Percentiles rank a stretch among this genome's conserved stretches.
Conservation (phyloP, 2,797 vertebrate species). For the Pseudotriccus pelzelni region DNA sequence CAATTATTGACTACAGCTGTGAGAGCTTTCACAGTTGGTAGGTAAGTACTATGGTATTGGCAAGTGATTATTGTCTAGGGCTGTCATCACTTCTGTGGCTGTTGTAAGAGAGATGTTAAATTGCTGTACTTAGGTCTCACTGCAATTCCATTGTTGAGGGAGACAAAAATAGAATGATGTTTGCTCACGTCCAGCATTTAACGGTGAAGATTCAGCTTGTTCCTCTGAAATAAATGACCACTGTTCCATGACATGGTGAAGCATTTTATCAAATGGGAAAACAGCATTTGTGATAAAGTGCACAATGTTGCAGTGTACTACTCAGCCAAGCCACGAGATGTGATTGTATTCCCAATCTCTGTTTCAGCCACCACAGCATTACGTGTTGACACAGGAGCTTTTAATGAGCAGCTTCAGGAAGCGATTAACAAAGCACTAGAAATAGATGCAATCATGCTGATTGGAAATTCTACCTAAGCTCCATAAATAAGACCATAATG, state of each 20-base stretch:
- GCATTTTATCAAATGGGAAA: slow-evolving; percentile 59
- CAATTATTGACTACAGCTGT: slow-evolving; percentile 55
- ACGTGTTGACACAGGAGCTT: slow-evolving; percentile 59
- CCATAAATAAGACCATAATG: slow-evolving; percentile 63
- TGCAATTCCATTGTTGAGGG: slow-evolving; percentile 46
- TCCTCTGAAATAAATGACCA: slow-evolving; percentile 55
- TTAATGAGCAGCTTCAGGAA: slow-evolving; percentile 72
- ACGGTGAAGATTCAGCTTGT: slow-evolving; percentile 41
- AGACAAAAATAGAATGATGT: slow-evolving; percentile 27
- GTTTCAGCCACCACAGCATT: slow-evolving; percentile 46
- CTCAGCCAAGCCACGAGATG: slow-evolving; percentile 19
- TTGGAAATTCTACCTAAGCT: slow-evolving; percentile 67
- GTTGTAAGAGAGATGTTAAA: slow-evolving; percentile 47
- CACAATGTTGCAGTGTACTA: background rate
- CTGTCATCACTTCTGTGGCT: slow-evolving; percentile 24
- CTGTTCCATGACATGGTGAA: slow-evolving; percentile 37
- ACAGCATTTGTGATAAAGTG: slow-evolving; percentile 45
- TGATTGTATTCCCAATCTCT: slow-evolving; percentile 38
- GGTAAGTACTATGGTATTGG: slow-evolving; percentile 50
- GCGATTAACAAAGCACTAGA: slow-evolving; percentile 71
- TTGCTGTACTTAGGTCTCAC: slow-evolving; percentile 34
- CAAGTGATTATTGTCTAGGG: slow-evolving; percentile 44
- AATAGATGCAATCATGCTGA: slow-evolving; percentile 73
- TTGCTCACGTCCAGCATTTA: slow-evolving; percentile 39
- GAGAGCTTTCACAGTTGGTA: slow-evolving; percentile 66